phyloP scores from a whole-genome alignment of 2,888 invertebrate genomes.

The Platycnemis pennipes region DNA sequence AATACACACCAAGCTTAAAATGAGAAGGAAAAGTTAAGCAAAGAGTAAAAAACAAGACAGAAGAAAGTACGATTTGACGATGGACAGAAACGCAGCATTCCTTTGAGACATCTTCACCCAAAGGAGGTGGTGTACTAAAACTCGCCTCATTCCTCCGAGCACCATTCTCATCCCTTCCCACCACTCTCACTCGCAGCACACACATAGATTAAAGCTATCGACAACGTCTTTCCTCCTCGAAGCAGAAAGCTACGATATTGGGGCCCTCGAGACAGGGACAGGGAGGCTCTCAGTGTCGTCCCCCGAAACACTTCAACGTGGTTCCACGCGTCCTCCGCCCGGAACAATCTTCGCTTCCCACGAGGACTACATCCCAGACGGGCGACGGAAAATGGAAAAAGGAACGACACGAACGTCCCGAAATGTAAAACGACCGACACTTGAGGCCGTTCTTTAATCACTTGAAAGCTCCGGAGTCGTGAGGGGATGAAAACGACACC shows the following conservation, averaged over 20 bases:
- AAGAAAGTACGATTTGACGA: too few relatives aligned
- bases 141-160: not conserved
- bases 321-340: not conserved
- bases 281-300: not conserved
- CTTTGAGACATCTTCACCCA: too few relatives aligned
- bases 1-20: too few relatives aligned
- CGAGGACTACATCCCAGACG: not conserved
- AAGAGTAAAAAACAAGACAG: too few relatives aligned
- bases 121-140: too few relatives aligned
- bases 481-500: constrained; percentile 10
- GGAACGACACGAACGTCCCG: constrained; percentile 6
- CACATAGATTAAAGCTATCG: constrained; percentile 13
- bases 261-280: not conserved
- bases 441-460: constrained; percentile 12
- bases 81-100: too few relatives aligned
- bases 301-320: not conserved
- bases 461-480: constrained; percentile 9
- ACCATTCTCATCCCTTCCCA: not conserved
- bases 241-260: not conserved
- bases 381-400: not conserved
- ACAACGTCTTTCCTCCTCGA: not conserved
- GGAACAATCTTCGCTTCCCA: not conserved
- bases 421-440: constrained; percentile 21
- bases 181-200: not conserved
- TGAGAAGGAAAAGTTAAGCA: too few relatives aligned